Conservation (phyloP, 2,797 vertebrate genomes). For the Choloepus didactylus region DNA sequence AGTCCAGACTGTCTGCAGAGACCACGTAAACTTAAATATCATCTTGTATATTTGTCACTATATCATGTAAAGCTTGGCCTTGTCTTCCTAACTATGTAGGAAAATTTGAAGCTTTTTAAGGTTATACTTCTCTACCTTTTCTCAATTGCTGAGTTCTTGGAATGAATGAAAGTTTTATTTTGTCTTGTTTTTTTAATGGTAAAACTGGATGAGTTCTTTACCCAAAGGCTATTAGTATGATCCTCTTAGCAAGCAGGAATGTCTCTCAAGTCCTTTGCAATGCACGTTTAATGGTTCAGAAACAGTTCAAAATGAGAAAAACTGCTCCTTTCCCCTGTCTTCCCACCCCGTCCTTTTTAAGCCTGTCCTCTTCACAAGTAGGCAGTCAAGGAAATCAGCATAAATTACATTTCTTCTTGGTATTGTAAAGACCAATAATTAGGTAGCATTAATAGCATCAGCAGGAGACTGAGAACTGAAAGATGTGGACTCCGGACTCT, state of each 20-base stretch:
- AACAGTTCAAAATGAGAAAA: background rate
- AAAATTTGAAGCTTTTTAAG: background rate
- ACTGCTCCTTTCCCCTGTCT: background rate
- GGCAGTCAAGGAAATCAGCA: constrained; percentile 17
- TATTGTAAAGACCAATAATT: constrained; percentile 40
- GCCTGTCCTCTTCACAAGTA: background rate
- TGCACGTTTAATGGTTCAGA: background rate
- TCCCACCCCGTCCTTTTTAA: background rate
- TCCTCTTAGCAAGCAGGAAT: background rate
- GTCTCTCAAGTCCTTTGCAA: background rate
- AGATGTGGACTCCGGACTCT: background rate
- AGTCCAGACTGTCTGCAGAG: background rate
- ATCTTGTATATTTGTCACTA: background rate
- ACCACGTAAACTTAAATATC: background rate
- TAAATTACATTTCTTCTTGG: constrained; percentile 23
- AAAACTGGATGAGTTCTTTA: background rate
- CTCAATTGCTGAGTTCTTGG: background rate
- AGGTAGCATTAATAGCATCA: constrained; percentile 21
- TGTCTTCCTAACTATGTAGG: background rate
- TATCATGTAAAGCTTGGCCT: background rate
- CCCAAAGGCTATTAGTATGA: background rate
- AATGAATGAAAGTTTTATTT: background rate
- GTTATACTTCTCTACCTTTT: background rate
- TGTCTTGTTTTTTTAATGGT: constrained; percentile 36
- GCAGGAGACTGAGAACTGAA: background rate